Conservation (phyloP, 2,888 invertebrate species). For the Panopea generosa region DNA sequence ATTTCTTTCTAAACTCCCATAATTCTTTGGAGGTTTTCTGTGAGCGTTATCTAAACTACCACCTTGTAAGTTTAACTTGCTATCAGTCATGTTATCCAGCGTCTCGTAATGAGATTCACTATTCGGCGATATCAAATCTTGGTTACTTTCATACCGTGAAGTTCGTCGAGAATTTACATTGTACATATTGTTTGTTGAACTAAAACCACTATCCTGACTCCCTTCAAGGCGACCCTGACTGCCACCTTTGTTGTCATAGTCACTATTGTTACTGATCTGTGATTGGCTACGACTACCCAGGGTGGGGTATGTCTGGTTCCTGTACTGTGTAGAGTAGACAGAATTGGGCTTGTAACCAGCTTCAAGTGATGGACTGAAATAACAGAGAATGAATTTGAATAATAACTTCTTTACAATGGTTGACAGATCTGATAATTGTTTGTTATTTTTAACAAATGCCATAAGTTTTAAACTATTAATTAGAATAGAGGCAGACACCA, state of each 20-base stretch:
- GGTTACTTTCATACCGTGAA: slow-evolving; percentile 81
- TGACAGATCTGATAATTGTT: no score
- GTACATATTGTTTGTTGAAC: slow-evolving; percentile 83
- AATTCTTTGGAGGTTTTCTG: slow-evolving; percentile 64
- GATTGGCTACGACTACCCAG: slow-evolving; percentile 69
- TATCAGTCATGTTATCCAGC: slow-evolving; percentile 64
- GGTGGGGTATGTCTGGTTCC: slow-evolving; percentile 84
- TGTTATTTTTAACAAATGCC: no score
- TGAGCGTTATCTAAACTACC: slow-evolving; percentile 81
- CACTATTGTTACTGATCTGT: slow-evolving; percentile 73
- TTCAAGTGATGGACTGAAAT: slow-evolving; percentile 53
- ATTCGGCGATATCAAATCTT: slow-evolving; percentile 77
- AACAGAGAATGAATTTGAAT: no score
- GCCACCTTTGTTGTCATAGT: slow-evolving; percentile 77
- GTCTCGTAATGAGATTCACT: slow-evolving; percentile 62
- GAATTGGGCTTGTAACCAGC: slow-evolving; percentile 47
- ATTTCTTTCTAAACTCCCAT: slow-evolving; percentile 77
- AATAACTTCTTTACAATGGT: no score
- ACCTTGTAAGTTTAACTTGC: slow-evolving; percentile 62
- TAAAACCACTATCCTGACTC: slow-evolving; percentile 76
- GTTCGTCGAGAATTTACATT: slow-evolving; percentile 85
- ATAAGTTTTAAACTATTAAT: no score
- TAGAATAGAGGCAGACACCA: no score
- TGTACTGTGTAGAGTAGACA: slow-evolving; percentile 73
- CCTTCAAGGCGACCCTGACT: slow-evolving; percentile 59